Evolutionary conservation across 2,797 vertebrate species (phyloP).

Genomic region (Gymnothorax javanicus): DNA sequence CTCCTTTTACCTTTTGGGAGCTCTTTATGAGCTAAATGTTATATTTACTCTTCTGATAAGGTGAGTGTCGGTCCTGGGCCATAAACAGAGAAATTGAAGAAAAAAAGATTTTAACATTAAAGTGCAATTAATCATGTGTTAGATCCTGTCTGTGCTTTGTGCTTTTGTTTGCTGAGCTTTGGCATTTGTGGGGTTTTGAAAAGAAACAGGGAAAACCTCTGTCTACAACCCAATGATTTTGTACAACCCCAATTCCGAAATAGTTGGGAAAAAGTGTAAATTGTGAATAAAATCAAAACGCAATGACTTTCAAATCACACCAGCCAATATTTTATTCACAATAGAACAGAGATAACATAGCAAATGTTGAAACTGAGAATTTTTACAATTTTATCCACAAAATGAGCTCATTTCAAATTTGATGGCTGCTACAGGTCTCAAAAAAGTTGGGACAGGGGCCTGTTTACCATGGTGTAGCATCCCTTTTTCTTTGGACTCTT

Average conservation of each 20-base stretch:
- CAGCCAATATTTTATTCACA: too few species aligned
- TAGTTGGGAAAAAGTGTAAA: too few species aligned
- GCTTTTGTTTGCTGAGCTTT: constrained; percentile 14
- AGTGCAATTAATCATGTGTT: constrained; percentile 43
- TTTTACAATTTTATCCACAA: too few species aligned
- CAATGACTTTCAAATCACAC: too few species aligned
- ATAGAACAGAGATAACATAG: too few species aligned
- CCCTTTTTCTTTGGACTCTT: too few species aligned
- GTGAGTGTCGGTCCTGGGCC: constrained; percentile 19
- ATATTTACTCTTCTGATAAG: constrained; percentile 38
- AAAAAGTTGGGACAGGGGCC: too few species aligned
- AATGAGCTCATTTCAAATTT: too few species aligned
- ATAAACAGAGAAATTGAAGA: constrained; percentile 31
- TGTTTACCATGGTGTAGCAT: too few species aligned
- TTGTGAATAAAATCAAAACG: too few species aligned
- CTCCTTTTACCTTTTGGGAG: constrained; percentile 36
- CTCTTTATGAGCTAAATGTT: constrained; percentile 36
- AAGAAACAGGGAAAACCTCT: background rate
- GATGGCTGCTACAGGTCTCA: too few species aligned
- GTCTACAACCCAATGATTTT: constrained; percentile 28
- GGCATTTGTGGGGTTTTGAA: background rate
- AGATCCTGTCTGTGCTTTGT: constrained; percentile 26
- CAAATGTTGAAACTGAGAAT: too few species aligned
- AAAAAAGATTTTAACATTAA: constrained; percentile 27
- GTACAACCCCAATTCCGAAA: background rate